phyloP scores from a whole-genome alignment of 2,113 vertebrate genomes.

The Thomomys bottae region DNA sequence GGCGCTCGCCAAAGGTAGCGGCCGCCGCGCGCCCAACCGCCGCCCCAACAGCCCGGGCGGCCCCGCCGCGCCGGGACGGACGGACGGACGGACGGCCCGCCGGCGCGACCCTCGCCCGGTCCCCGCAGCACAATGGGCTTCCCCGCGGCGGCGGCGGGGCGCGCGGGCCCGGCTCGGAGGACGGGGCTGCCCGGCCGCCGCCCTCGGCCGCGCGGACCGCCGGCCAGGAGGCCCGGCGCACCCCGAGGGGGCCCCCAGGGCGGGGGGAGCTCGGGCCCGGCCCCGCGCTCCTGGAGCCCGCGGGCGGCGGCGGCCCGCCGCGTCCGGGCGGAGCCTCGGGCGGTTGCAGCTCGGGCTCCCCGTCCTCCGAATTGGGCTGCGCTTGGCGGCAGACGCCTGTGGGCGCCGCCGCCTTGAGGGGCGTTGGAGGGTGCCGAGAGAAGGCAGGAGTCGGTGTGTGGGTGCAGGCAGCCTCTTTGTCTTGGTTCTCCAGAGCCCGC shows the following conservation, averaged over 20 bases:
- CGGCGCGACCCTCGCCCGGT: neutral
- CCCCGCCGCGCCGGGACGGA: too few species aligned
- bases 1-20: conserved; percentile 89
- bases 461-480: conserved; percentile 52
- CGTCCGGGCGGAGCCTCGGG: neutral
- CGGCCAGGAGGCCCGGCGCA: neutral
- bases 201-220: neutral
- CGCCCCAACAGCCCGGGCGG: neutral
- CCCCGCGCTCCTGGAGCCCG: neutral
- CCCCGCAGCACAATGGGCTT: neutral
- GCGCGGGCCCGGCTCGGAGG: neutral
- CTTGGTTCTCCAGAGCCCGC: neutral
- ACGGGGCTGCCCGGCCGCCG: neutral
- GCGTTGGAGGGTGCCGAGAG: neutral
- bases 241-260: too few species aligned
- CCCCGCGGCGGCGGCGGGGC: neutral
- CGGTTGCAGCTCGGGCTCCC: neutral
- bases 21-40: conserved; percentile 38
- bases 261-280: too few species aligned
- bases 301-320: neutral
- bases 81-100: neutral
- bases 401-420: neutral
- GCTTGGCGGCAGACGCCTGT: neutral
- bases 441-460: neutral
- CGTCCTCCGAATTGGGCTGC: neutral